A percentile compares a stretch with the other conserved stretches of the same genome.
These are phyloP conservation scores for Entelurus aequoreus DNA, from an alignment of 2,113 vertebrate genomes.

Conservation along the genomic window DNA sequence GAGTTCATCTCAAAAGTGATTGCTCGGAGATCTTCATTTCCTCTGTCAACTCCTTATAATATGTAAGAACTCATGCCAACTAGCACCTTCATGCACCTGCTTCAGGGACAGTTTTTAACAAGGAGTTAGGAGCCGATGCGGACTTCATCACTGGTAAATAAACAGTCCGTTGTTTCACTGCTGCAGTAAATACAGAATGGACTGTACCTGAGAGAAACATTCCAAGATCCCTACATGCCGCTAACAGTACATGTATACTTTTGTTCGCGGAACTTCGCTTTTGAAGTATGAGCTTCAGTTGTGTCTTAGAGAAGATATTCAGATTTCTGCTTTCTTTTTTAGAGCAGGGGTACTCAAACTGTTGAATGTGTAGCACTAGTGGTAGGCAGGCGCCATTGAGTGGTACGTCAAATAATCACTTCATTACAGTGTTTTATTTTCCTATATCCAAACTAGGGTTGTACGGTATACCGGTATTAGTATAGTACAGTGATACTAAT, in stretches of 20 bases:
- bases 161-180: constrained; percentile 39
- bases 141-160: constrained; percentile 35
- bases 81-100: constrained; percentile 14
- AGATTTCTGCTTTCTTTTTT: too few species aligned
- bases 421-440: too few species aligned
- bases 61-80: constrained; percentile 13
- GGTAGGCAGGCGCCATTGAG: too few species aligned
- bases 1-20: too few species aligned
- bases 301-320: too few species aligned
- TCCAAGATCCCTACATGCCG: constrained; percentile 41
- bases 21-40: neutral
- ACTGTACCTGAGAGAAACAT: constrained; percentile 28
- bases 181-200: constrained; percentile 47
- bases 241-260: constrained; percentile 12
- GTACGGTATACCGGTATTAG: too few species aligned
- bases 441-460: too few species aligned
- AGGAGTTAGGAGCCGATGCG: constrained; percentile 36
- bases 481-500: too few species aligned
- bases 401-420: too few species aligned
- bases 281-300: too few species aligned
- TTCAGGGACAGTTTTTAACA: constrained; percentile 35
- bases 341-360: too few species aligned
- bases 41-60: constrained; percentile 13
- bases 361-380: too few species aligned
- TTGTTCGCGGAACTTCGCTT: constrained; percentile 13